Base-by-base conservation (phyloP, 1,140 invertebrate species). In the Littorina saxatilis region DNA sequence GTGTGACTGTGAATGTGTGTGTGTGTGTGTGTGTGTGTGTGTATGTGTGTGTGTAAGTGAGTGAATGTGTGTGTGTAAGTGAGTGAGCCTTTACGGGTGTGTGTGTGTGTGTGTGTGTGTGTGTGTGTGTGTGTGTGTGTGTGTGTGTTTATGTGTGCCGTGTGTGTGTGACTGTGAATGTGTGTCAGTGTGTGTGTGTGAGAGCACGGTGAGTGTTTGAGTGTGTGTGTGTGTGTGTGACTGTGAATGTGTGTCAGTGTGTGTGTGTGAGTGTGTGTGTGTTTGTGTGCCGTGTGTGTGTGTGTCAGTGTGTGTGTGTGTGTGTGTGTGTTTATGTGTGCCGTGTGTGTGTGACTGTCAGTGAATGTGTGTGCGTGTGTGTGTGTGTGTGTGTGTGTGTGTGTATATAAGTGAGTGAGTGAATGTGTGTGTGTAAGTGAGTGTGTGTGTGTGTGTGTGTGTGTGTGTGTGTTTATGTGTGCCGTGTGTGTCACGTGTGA, bases 81-180 rank as follows among this genome's bases (percentile, higher is more conserved):
- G 1, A 29, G 35, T 43, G 20, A n/a, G 0, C 0, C 4, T 72
- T 37, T 43, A 39, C 1, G 68, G 1, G 29, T 37, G 63, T 23
- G 29, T 68, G 63, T 35, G 63, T 68, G 68, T 37, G 17, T 40
- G 68, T 37, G 11, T 75, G 20, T 83, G 55, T 68, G 32, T 66
- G 35, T 39, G 37, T 40, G 68, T 72, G 68, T 72, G 68, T 39
- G 68, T 72, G 37, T 72, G 37, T 72, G 37, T 40, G 35, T 40
- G 35, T 40, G 35, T 72, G n/a, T n/a, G n/a, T n/a, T n/a, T n/a
- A n/a, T n/a, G n/a, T n/a, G n/a, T n/a, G n/a, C n/a, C n/a, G n/a
- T n/a, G n/a, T n/a, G n/a, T n/a, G n/a, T n/a, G n/a, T n/a, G n/a
- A n/a, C n/a, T n/a, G n/a, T n/a, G n/a, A 7, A 37, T 35, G 15